Evolutionary conservation across 2,113 vertebrate genomes (phyloP), one percentile per base, ranked within the genome.

Genomic region (Pterocles orientalis): DNA sequence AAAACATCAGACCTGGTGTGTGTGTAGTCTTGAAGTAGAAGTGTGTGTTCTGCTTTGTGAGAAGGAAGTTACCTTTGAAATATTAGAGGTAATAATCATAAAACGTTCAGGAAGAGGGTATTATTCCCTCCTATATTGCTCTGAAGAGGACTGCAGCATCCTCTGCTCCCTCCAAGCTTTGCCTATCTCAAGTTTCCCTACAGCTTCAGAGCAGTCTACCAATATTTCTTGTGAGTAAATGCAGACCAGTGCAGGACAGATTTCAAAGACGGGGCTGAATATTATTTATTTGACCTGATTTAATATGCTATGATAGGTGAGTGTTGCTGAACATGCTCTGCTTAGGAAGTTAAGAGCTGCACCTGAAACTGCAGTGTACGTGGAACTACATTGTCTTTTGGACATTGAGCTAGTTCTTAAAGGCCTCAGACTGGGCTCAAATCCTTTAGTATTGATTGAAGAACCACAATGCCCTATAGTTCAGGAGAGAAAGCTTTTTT

Each of bases 1-100:
- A 97, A 96, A 97, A 91, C 93, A 92, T 95, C 82, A 91, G 58
- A 72, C 86, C 53, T 75, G 70, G 80, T 87, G 53, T 73, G 65
- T 72, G 53, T 34, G 57, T 68, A 70, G 48, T 88, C 53, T 72
- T 80, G 64, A 94, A 96, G 89, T 58, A 94, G 82, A 92, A 95
- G 62, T 39, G n/a, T 51, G 33, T 75, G 57, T 89, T 94, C 60
- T 85, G 33, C 72, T 72, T 83, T 89, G 36, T 7, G 18, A 82
- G 62, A 91, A 94, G 77, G 68, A 92, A 87, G 61, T 36, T 84
- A 73, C 36, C 17, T 88, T 89, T 95, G 85, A 91, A 92, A 94
- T 89, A 78, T 78, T 71, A 47, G 69, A 43, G 14, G 43, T 24
- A 60, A 78, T 81, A 82, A 81, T 53, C 41, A 90, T 58, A 57